Conservation (phyloP, 2,113 vertebrate species). For the Tetrax tetrax region DNA sequence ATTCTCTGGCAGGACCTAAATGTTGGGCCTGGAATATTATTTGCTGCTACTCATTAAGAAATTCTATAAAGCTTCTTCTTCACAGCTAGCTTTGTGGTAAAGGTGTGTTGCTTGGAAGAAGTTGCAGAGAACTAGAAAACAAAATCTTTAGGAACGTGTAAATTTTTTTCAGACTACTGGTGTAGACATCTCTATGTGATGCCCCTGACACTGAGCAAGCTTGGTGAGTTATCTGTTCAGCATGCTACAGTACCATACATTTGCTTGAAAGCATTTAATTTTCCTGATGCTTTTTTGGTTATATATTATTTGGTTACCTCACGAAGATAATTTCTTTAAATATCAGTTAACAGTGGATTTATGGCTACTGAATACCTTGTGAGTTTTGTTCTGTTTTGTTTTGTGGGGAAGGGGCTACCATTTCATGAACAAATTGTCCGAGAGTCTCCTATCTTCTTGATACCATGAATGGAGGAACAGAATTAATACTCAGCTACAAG, state of each 20-base stretch:
- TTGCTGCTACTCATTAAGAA: not conserved
- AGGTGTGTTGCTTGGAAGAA: not conserved
- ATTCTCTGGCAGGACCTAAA: not conserved
- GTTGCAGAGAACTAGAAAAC: not conserved
- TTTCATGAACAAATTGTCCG: not conserved
- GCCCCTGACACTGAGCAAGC: not conserved
- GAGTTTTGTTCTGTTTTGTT: not conserved
- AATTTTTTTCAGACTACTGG: not conserved
- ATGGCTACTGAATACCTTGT: not conserved
- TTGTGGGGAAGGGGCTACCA: fast-evolving
- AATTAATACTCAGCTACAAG: not conserved
- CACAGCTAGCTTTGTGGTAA: not conserved
- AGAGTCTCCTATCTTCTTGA: not conserved
- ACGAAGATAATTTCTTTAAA: not conserved
- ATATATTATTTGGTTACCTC: not conserved
- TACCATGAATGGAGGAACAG: not conserved
- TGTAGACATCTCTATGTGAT: not conserved
- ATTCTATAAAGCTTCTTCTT: not conserved
- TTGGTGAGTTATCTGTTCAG: not conserved
- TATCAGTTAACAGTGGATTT: not conserved
- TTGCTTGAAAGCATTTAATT: not conserved
- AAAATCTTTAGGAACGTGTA: fast-evolving
- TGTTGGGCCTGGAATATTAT: not conserved
- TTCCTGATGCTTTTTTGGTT: not conserved
- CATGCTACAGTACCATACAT: not conserved